A percentile compares a stretch with the other conserved stretches of the same genome.
Evolutionary conservation across 2,113 vertebrate genomes (phyloP).

Genomic region (Cepphus grylle): DNA sequence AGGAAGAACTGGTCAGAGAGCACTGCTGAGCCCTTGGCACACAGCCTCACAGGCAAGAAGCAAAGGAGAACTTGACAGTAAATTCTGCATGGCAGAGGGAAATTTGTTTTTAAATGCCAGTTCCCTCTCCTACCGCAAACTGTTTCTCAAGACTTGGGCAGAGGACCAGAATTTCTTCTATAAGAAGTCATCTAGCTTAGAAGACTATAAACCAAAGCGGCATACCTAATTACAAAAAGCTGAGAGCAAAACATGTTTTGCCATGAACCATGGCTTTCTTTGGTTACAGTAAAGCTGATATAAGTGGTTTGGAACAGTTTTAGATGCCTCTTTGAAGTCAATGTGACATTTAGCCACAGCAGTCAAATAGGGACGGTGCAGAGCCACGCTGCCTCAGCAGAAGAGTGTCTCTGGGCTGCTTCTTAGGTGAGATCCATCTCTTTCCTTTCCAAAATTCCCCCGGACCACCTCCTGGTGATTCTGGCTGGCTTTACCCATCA

Average conservation of each 20-base stretch:
- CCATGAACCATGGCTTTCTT: neutral
- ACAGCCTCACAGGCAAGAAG: neutral
- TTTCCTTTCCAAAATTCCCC: neutral
- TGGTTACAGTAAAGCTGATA: conserved; percentile 20
- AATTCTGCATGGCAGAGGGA: neutral
- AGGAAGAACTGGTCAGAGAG: neutral
- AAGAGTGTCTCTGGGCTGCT: neutral
- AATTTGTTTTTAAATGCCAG: neutral
- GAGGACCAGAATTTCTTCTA: conserved; percentile 1
- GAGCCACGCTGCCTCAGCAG: neutral
- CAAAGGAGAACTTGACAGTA: neutral
- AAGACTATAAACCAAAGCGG: neutral
- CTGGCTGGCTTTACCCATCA: neutral
- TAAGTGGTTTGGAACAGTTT: conserved; percentile 35
- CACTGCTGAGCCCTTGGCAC: neutral
- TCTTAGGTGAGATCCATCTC: neutral
- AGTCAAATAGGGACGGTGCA: neutral
- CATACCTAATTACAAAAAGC: neutral
- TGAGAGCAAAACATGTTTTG: conserved; percentile 16
- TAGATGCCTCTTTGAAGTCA: conserved; percentile 14
- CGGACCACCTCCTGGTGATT: neutral
- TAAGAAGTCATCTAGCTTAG: neutral
- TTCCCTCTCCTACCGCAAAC: neutral
- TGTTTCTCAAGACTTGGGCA: neutral
- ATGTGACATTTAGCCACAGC: neutral